Conservation (phyloP, 1,140 invertebrate genomes). For the Holcopasites calliopsidis region DNA sequence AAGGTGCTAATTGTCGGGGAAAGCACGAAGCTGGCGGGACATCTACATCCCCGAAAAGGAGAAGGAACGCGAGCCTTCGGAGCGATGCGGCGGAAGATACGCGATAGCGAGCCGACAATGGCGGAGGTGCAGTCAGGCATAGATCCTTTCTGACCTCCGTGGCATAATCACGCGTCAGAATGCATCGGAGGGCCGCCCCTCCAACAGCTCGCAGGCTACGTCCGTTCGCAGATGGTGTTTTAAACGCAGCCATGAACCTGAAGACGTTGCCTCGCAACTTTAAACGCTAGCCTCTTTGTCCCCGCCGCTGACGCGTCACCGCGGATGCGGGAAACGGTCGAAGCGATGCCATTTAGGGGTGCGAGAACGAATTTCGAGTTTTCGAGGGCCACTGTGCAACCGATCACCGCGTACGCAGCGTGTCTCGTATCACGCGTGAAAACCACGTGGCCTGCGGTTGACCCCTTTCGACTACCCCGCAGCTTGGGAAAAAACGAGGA, state of each 20-base stretch:
- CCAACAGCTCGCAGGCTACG: conserved; percentile 45
- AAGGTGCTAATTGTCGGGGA: conserved; percentile 37
- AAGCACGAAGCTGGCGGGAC: conserved; percentile 17
- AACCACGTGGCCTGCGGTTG: conserved; percentile 36
- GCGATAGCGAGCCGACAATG: conserved; percentile 59
- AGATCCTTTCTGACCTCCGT: conserved; percentile 65
- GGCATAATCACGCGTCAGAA: conserved; percentile 66
- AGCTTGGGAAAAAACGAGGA: conserved; percentile 15
- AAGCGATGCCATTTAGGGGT: too few relatives aligned
- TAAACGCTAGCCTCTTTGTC: not conserved
- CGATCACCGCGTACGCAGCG: conserved; percentile 1
- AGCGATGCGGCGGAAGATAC: conserved; percentile 49
- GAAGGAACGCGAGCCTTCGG: conserved; percentile 28
- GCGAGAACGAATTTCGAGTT: too few relatives aligned
- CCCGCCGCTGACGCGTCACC: conserved; percentile 1
- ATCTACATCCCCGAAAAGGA: not conserved
- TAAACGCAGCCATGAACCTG: conserved; percentile 60
- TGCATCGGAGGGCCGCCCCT: conserved; percentile 54
- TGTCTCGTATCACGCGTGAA: conserved; percentile 37
- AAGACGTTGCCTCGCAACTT: conserved; percentile 45
- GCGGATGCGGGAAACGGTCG: too few relatives aligned
- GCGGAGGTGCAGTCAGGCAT: conserved; percentile 65
- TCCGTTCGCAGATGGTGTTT: conserved; percentile 60
- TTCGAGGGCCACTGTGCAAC: too few relatives aligned
- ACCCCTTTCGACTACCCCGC: conserved; percentile 18